Conservation (phyloP, 2,113 vertebrate genomes). For the Callopanchax toddi region DNA sequence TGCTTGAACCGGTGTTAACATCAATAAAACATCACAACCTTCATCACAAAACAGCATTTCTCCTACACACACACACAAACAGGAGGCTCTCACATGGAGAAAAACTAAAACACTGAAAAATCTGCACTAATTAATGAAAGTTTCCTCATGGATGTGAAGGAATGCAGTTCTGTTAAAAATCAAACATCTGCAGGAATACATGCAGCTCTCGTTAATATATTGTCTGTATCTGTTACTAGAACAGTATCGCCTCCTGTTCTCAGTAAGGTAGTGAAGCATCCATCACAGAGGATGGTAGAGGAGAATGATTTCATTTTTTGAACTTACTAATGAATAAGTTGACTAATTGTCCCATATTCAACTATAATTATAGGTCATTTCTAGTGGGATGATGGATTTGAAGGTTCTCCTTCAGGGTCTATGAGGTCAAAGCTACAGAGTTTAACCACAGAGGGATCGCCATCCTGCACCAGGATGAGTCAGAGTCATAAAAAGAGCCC, state of each 20-base stretch:
- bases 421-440: background rate
- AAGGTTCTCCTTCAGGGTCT: constrained; percentile 23
- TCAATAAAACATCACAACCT: no score
- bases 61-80: no score
- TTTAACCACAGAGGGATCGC: background rate
- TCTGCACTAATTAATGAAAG: no score
- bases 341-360: background rate
- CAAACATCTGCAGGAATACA: no score
- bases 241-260: no score
- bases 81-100: no score
- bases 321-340: background rate
- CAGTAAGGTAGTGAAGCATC: no score
- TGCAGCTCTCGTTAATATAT: background rate
- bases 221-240: background rate
- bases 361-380: background rate
- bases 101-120: no score
- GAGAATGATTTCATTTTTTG: background rate
- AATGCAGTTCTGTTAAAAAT: no score
- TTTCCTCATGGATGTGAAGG: no score
- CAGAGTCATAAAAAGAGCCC: constrained; percentile 39
- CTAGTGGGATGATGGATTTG: background rate
- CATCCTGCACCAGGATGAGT: constrained; percentile 36
- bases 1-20: no score
- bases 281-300: background rate
- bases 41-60: no score